Conservation (phyloP, 2,797 vertebrate species). For the Alectoris magna region DNA sequence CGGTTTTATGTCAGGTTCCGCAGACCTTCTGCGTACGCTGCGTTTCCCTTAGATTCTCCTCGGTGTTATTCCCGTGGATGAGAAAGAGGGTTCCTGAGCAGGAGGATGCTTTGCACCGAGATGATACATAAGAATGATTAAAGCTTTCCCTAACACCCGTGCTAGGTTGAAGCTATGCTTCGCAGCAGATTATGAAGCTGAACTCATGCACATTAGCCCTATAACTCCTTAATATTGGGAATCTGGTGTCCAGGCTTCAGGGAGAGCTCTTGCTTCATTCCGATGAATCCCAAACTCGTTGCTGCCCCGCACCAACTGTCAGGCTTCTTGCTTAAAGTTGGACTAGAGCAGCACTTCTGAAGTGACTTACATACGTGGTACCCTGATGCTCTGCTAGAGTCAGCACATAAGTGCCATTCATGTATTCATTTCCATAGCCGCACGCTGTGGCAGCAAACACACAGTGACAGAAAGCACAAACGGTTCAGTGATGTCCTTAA, state of each 20-base stretch:
- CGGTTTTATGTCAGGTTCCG: neutral
- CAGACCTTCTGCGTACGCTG: neutral
- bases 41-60: neutral
- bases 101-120: neutral
- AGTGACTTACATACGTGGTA: neutral
- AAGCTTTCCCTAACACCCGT: neutral
- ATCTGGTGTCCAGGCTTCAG: neutral
- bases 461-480: neutral
- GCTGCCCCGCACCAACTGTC: neutral
- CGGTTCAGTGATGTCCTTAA: neutral
- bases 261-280: conserved; percentile 3
- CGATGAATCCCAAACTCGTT: conserved; percentile 2
- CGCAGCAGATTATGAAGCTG: neutral
- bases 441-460: neutral
- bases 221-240: conserved; percentile 13
- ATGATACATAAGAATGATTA: neutral
- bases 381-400: neutral
- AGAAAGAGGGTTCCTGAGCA: neutral
- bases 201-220: neutral
- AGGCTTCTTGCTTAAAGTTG: conserved; percentile 28
- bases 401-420: neutral
- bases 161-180: neutral
- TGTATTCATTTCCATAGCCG: neutral
- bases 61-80: neutral
- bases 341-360: neutral